These are phyloP conservation scores for Thaumetopoea pityocampa DNA, from an alignment of 1,140 invertebrate species.

Conservation along the genomic window DNA sequence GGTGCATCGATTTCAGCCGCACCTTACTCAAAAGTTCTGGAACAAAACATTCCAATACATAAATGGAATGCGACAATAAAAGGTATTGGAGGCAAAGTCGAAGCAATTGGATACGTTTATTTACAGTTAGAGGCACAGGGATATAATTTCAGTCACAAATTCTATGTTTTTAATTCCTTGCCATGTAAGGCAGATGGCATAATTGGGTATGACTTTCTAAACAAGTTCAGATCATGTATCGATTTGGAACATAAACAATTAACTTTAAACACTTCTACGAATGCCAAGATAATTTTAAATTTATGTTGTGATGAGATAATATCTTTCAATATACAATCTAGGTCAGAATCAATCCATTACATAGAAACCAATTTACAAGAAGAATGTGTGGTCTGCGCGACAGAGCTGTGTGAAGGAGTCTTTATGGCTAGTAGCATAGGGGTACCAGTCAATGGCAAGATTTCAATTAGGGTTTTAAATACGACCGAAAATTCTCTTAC, in stretches of 20 bases:
- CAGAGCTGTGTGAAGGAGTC: constrained; percentile 15
- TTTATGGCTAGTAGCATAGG: constrained; percentile 19
- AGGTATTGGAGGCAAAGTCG: constrained; percentile 24
- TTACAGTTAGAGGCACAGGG: constrained; percentile 11
- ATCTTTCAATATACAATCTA: no score
- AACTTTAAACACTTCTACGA: constrained; percentile 11
- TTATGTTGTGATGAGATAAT: no score
- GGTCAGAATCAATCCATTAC: constrained; percentile 23
- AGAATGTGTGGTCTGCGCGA: constrained; percentile 17
- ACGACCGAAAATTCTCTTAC: constrained; percentile 13
- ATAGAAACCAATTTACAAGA: constrained; percentile 10
- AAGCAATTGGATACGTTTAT: constrained; percentile 22
- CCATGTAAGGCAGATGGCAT: constrained; percentile 22
- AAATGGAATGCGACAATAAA: constrained; percentile 17
- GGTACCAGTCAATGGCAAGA: constrained; percentile 18
- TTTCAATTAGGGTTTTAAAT: constrained; percentile 22
- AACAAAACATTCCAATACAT: constrained; percentile 21
- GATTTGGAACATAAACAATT: constrained; percentile 12
- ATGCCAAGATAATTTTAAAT: no score
- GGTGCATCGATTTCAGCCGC: constrained; percentile 23
- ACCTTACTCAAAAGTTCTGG: constrained; percentile 17
- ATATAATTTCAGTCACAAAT: constrained; percentile 17
- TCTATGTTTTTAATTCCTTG: constrained; percentile 26
- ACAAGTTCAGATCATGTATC: constrained; percentile 16
- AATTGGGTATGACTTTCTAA: constrained; percentile 26